Evolutionary conservation across 2,888 invertebrate genomes (phyloP).

Genomic region (Ctena decussata): DNA sequence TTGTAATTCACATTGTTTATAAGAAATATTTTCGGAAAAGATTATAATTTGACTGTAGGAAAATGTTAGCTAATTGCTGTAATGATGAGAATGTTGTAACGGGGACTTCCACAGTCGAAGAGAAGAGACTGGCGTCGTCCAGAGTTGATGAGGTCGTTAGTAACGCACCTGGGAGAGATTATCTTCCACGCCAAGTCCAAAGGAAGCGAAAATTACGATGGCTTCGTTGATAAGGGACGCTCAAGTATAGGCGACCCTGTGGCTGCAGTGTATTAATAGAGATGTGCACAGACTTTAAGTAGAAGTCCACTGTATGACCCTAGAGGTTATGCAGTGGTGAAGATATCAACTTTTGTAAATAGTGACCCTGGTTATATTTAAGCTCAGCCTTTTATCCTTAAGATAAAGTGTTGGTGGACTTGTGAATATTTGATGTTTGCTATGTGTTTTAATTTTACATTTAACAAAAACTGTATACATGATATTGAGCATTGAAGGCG

Average conservation of each 20-base stretch:
- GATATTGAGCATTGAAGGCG: too few relatives aligned
- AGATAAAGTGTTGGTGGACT: too few relatives aligned
- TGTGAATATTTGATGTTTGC: too few relatives aligned
- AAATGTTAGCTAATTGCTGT: slow-evolving; percentile 9
- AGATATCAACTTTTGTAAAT: not conserved
- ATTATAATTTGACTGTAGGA: too few relatives aligned
- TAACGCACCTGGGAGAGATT: not conserved
- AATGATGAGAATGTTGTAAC: not conserved
- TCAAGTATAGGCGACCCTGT: not conserved
- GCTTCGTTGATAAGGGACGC: not conserved
- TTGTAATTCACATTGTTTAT: not conserved
- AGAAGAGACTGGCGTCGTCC: not conserved
- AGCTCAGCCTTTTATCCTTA: too few relatives aligned
- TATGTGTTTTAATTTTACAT: too few relatives aligned
- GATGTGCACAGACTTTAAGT: not conserved
- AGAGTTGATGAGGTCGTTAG: not conserved
- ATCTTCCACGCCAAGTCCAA: not conserved
- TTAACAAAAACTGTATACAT: too few relatives aligned
- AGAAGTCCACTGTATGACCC: not conserved
- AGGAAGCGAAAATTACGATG: not conserved
- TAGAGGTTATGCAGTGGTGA: not conserved
- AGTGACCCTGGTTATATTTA: too few relatives aligned
- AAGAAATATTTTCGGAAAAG: not conserved
- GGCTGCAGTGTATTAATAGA: not conserved
- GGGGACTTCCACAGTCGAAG: not conserved